A percentile compares a stretch with the other conserved stretches of the same genome.
Evolutionary conservation across 2,888 invertebrate species (phyloP).

Genomic region (Scaptodrosophila latifasciaeformis): DNA sequence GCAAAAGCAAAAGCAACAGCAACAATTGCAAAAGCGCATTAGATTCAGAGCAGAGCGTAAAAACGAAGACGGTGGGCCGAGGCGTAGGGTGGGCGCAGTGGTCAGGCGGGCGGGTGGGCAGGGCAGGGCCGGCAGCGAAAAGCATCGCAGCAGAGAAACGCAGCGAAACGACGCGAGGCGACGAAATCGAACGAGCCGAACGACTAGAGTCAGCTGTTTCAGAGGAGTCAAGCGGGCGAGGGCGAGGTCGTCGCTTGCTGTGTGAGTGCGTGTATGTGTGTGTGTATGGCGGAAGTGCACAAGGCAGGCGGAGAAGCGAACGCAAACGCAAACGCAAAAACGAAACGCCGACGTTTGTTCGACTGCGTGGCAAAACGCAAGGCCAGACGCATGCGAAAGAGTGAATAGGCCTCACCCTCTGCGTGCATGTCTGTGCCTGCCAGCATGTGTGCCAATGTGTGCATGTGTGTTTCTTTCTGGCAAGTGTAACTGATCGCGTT

Average conservation of each 20-base stretch:
- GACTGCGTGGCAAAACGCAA: slow-evolving; percentile 1
- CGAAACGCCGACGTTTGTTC: neutral
- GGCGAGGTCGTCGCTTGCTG: slow-evolving; percentile 15
- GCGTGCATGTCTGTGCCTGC: neutral
- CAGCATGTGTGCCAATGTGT: neutral
- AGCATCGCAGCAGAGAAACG: slow-evolving; percentile 20
- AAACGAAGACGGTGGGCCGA: too few species aligned
- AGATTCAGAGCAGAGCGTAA: too few species aligned
- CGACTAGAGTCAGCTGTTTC: neutral
- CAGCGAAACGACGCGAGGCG: neutral
- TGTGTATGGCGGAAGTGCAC: slow-evolving; percentile 56
- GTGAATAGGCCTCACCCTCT: neutral
- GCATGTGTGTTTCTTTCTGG: slow-evolving; percentile 19
- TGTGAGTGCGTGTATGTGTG: slow-evolving; percentile 8
- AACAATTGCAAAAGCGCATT: slow-evolving; percentile 5
- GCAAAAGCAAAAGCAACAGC: neutral
- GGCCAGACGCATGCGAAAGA: slow-evolving; percentile 4
- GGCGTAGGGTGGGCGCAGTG: too few species aligned
- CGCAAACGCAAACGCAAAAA: neutral
- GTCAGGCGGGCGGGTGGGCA: too few species aligned
- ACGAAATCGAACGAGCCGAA: neutral
- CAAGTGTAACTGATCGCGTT: slow-evolving; percentile 58
- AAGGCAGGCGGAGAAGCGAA: neutral
- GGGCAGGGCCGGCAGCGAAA: slow-evolving; percentile 28
- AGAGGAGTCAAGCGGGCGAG: too few species aligned